phyloP scores from a whole-genome alignment of 2,888 invertebrate genomes.

The Celastrina argiolus region DNA sequence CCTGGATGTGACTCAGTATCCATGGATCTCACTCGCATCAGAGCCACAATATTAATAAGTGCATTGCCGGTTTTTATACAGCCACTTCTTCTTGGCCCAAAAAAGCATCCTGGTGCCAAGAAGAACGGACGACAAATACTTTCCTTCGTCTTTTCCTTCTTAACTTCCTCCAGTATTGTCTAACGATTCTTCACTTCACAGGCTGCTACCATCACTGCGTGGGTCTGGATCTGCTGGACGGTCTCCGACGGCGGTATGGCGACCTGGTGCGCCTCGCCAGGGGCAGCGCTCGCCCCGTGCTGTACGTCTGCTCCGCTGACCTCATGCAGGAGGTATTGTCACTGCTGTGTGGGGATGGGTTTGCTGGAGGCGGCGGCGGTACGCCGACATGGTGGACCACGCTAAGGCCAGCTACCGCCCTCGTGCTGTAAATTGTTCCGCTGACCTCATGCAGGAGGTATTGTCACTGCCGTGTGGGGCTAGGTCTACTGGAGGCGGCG shows the following conservation, averaged over 20 bases:
- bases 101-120: no score
- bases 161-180: no score
- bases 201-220: slow-evolving; percentile 67
- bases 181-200: slow-evolving; percentile 33
- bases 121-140: no score
- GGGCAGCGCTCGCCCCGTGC: slow-evolving; percentile 56
- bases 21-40: no score
- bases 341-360: slow-evolving; percentile 58
- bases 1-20: no score
- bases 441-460: slow-evolving; percentile 67
- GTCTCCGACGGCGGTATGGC: slow-evolving; percentile 60
- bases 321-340: slow-evolving; percentile 60
- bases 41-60: no score
- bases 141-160: no score
- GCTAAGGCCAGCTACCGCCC: slow-evolving; percentile 60
- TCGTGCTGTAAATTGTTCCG: slow-evolving; percentile 67
- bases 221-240: slow-evolving; percentile 62
- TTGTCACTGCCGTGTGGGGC: slow-evolving; percentile 59
- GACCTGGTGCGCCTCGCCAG: slow-evolving; percentile 64
- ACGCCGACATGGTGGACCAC: slow-evolving; percentile 63
- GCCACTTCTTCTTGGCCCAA: no score
- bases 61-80: no score
- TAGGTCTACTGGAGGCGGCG: slow-evolving; percentile 62
- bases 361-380: slow-evolving; percentile 60
- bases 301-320: slow-evolving; percentile 67